phyloP scores from a whole-genome alignment of 2,888 invertebrate species.

The Onchidella celtica region DNA sequence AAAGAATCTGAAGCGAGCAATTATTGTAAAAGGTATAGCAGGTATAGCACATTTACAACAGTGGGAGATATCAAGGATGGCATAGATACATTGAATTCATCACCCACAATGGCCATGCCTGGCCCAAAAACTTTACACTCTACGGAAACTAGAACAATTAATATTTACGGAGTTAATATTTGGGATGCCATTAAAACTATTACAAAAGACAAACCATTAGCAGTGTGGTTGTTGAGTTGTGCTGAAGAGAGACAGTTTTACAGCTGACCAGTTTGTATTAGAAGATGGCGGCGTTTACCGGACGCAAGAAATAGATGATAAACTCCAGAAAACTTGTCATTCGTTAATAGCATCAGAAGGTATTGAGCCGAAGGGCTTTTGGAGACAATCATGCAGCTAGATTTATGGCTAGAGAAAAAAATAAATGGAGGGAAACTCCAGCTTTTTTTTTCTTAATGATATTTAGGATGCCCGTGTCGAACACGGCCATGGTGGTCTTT shows the following conservation, averaged over 20 bases:
- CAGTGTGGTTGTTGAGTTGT: neutral
- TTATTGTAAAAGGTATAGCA: constrained; percentile 2
- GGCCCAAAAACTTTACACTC: neutral
- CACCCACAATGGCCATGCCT: constrained; percentile 15
- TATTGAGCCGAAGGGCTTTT: neutral
- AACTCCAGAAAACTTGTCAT: neutral
- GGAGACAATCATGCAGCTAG: neutral
- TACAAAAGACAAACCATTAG: neutral
- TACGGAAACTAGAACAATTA: neutral
- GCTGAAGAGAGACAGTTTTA: neutral
- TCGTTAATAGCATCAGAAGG: neutral
- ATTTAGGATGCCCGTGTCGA: constrained; percentile 3
- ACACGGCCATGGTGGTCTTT: neutral
- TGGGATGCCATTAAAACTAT: neutral
- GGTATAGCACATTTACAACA: neutral
- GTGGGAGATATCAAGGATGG: constrained; percentile 2
- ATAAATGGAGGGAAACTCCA: neutral
- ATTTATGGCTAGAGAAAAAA: neutral
- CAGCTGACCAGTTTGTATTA: neutral
- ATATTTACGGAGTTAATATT: neutral
- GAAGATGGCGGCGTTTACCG: neutral
- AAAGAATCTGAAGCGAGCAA: neutral
- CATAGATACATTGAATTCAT: neutral
- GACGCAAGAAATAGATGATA: neutral
- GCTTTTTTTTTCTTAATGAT: neutral